phyloP scores from a whole-genome alignment of 2,888 invertebrate genomes.

The Eupeodes latifasciatus region DNA sequence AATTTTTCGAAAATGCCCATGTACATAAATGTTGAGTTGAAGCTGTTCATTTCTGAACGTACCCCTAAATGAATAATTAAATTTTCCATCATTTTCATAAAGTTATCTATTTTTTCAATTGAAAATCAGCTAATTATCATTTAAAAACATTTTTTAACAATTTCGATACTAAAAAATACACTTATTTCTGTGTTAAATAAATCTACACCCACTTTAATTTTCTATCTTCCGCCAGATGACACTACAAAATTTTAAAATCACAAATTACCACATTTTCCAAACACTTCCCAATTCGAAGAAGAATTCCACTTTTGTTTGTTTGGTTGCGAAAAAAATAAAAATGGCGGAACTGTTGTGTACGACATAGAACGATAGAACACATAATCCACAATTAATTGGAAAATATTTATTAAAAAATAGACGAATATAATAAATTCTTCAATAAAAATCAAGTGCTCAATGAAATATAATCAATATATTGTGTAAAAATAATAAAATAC shows the following conservation, averaged over 20 bases:
- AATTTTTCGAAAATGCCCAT: too few relatives aligned
- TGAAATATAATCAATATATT: constrained; percentile 4
- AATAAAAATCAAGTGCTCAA: constrained; percentile 5
- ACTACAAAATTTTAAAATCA: neutral
- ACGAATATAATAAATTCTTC: constrained; percentile 6
- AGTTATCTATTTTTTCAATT: too few relatives aligned
- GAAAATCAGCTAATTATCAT: too few relatives aligned
- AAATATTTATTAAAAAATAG: constrained; percentile 43
- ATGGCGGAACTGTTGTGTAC: constrained; percentile 74
- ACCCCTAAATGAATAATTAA: too few relatives aligned
- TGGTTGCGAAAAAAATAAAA: constrained; percentile 68
- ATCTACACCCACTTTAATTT: neutral
- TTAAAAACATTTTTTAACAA: too few relatives aligned
- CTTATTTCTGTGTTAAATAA: neutral
- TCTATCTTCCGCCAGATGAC: constrained; percentile 43
- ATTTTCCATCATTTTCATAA: too few relatives aligned
- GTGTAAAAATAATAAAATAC: neutral
- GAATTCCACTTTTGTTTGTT: constrained; percentile 70
- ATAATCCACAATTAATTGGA: constrained; percentile 44
- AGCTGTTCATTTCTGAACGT: too few relatives aligned
- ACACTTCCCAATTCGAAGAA: constrained; percentile 28
- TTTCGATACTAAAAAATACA: neutral
- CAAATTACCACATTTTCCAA: constrained; percentile 51
- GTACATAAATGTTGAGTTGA: too few relatives aligned
- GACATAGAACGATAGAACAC: neutral